These are phyloP conservation scores for Himalopsyche tibetana DNA, from an alignment of 2,888 invertebrate species.

Conservation along the genomic window DNA sequence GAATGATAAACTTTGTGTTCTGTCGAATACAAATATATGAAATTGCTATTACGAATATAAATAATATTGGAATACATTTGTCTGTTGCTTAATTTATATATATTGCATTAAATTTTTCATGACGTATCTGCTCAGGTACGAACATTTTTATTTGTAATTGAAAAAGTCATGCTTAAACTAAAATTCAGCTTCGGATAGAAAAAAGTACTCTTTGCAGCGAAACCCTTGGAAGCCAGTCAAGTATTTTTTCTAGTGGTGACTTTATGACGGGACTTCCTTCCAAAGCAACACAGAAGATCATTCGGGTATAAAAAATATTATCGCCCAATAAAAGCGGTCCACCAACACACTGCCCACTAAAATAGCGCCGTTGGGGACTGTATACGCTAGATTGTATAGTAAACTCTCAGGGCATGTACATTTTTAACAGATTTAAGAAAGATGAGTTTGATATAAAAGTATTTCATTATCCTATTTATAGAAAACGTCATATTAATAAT, in stretches of 20 bases:
- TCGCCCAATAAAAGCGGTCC: slow-evolving; percentile 56
- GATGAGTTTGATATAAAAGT: neutral
- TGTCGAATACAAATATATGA: too few species aligned
- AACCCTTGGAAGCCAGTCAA: slow-evolving; percentile 8
- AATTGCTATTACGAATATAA: too few species aligned
- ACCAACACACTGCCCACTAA: slow-evolving; percentile 44
- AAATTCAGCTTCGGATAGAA: neutral
- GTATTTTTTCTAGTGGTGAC: slow-evolving; percentile 37
- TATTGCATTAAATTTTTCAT: too few species aligned
- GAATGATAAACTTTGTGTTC: too few species aligned
- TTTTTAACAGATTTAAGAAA: neutral
- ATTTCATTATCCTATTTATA: too few species aligned
- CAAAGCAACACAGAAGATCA: slow-evolving; percentile 38
- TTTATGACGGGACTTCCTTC: slow-evolving; percentile 35
- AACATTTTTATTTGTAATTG: too few species aligned
- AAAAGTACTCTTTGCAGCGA: neutral
- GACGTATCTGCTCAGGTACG: too few species aligned
- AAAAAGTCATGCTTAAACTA: neutral
- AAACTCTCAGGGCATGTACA: neutral
- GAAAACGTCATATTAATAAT: too few species aligned
- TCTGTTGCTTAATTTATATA: too few species aligned
- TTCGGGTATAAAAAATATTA: slow-evolving; percentile 59
- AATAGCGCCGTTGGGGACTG: slow-evolving; percentile 46
- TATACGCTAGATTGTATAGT: neutral
- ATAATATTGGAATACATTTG: too few species aligned